These are phyloP conservation scores for Hylomyscus alleni DNA, from an alignment of 2,797 vertebrate species.

Conservation along the genomic window DNA sequence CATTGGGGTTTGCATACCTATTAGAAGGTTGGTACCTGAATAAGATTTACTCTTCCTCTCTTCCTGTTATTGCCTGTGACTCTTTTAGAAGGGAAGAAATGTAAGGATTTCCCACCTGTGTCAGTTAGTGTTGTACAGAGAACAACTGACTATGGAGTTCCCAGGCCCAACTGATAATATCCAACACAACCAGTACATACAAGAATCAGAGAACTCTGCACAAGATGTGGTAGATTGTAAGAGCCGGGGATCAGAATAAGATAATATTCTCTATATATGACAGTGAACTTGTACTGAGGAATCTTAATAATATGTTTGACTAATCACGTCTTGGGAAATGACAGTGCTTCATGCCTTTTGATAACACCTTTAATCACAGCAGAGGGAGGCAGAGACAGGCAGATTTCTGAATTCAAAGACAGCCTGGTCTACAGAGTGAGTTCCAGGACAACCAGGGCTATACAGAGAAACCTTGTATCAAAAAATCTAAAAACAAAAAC, in stretches of 20 bases:
- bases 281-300: neutral
- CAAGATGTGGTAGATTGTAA: no score
- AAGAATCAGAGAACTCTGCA: neutral
- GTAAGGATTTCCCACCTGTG: neutral
- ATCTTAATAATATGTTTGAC: neutral
- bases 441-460: no score
- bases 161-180: no score
- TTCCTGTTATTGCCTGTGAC: neutral
- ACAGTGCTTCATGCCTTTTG: neutral
- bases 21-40: neutral
- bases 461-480: no score
- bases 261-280: neutral
- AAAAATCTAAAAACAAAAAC: no score
- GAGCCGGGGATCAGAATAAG: neutral
- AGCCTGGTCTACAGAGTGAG: no score
- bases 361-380: no score
- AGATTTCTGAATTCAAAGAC: no score
- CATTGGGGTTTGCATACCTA: neutral
- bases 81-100: neutral
- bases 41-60: neutral
- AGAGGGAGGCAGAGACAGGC: no score
- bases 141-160: neutral
- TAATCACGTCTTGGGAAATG: neutral
- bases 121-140: neutral
- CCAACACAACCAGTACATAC: no score